These are phyloP conservation scores for Ondatra zibethicus DNA, from an alignment of 2,113 vertebrate genomes.

Conservation along the genomic window DNA sequence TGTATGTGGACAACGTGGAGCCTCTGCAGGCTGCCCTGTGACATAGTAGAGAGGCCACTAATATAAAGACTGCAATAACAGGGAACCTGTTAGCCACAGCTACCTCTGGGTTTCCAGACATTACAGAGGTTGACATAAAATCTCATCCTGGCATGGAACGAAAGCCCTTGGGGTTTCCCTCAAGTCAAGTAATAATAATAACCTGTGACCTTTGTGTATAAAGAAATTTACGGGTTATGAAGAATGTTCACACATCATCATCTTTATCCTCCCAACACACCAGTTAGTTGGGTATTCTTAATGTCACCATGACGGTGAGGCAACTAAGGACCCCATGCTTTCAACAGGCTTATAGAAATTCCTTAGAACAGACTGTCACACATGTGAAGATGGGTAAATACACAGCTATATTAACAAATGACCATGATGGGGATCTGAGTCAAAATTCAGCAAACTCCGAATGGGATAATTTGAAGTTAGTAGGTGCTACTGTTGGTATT, in stretches of 20 bases:
- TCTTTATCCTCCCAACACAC: slow-evolving; percentile 42
- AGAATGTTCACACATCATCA: slow-evolving; percentile 48
- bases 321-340: slow-evolving; percentile 17
- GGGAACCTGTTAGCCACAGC: not conserved
- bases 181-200: slow-evolving; percentile 45
- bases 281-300: slow-evolving; percentile 2
- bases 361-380: not conserved
- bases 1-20: not conserved
- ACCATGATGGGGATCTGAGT: not conserved
- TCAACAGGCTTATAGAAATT: not conserved
- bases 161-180: not conserved
- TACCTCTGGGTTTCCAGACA: slow-evolving; percentile 12
- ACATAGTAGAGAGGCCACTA: not conserved
- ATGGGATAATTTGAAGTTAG: not conserved
- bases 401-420: not conserved
- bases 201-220: not conserved
- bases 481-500: not conserved
- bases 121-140: slow-evolving; percentile 50
- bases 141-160: slow-evolving; percentile 35
- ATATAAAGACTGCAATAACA: not conserved
- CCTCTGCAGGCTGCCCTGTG: not conserved
- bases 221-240: slow-evolving; percentile 41
- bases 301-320: slow-evolving; percentile 1
- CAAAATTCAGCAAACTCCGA: not conserved
- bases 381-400: not conserved